Conservation (phyloP, 2,113 vertebrate species). For the Sinocyclocheilus anshuiensis region DNA sequence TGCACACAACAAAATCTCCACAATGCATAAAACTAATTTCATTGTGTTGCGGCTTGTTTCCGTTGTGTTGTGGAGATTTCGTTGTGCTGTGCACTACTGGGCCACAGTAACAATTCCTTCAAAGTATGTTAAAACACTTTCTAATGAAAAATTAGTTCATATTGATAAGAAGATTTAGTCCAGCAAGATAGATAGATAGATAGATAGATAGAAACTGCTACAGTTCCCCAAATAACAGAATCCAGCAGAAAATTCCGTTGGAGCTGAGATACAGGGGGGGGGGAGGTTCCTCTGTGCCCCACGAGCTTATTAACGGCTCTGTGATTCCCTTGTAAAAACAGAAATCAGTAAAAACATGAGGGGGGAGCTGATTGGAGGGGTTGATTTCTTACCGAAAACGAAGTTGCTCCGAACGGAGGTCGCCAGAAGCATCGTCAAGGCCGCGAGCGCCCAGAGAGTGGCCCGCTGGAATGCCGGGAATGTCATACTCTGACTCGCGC, state of each 20-base stretch:
- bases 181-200: constrained; percentile 1
- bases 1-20: no score
- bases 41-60: no score
- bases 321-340: constrained; percentile 66
- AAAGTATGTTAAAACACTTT: background rate
- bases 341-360: constrained; percentile 56
- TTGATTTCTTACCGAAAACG: constrained; percentile 66
- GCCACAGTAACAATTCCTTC: background rate
- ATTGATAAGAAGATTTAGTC: background rate
- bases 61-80: no score
- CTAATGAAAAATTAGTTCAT: background rate
- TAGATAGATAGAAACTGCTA: constrained; percentile 37
- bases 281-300: constrained; percentile 56
- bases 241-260: constrained; percentile 65
- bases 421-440: constrained; percentile 57
- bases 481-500: constrained; percentile 69
- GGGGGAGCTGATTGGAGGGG: constrained; percentile 43
- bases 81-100: no score
- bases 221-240: constrained; percentile 60
- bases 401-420: constrained; percentile 70
- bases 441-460: constrained; percentile 69
- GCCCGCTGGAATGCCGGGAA: constrained; percentile 70
- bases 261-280: constrained; percentile 52
- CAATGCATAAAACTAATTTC: no score
- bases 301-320: constrained; percentile 67